phyloP scores from a whole-genome alignment of 2,797 vertebrate genomes.

The Poeciliopsis paucimaculata region DNA sequence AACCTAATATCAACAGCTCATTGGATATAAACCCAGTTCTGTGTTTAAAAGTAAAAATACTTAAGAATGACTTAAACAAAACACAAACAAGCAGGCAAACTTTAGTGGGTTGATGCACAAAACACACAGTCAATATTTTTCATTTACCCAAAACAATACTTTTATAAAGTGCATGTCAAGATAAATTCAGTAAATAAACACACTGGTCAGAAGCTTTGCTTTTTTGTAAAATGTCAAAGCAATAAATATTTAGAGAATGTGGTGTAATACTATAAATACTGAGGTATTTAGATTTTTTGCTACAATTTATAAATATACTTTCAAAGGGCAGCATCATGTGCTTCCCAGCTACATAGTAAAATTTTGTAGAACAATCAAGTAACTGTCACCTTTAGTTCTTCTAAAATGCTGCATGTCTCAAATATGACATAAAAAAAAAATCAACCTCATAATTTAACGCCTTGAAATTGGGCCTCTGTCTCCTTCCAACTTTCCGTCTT shows the following conservation, averaged over 20 bases:
- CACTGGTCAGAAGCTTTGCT: background rate
- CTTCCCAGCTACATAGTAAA: no score
- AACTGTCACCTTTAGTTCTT: no score
- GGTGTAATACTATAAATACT: slow-evolving; percentile 2
- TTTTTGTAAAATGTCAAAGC: background rate
- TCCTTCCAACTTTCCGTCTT: no score
- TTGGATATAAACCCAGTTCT: background rate
- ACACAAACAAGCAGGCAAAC: background rate
- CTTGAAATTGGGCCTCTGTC: no score
- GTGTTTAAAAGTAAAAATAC: background rate
- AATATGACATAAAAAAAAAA: no score
- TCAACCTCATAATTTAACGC: no score
- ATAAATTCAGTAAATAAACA: background rate
- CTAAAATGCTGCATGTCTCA: no score
- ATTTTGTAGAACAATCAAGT: no score
- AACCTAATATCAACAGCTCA: background rate
- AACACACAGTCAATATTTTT: background rate
- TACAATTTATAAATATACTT: background rate
- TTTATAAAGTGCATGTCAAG: slow-evolving; percentile 10
- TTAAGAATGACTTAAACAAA: background rate
- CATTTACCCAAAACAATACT: background rate
- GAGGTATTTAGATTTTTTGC: slow-evolving; percentile 17
- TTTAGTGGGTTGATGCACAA: slow-evolving; percentile 9
- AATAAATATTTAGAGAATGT: slow-evolving; percentile 18
- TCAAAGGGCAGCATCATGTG: no score